Base-by-base conservation (phyloP, 2,113 vertebrate species). In the Diadophis punctatus region DNA sequence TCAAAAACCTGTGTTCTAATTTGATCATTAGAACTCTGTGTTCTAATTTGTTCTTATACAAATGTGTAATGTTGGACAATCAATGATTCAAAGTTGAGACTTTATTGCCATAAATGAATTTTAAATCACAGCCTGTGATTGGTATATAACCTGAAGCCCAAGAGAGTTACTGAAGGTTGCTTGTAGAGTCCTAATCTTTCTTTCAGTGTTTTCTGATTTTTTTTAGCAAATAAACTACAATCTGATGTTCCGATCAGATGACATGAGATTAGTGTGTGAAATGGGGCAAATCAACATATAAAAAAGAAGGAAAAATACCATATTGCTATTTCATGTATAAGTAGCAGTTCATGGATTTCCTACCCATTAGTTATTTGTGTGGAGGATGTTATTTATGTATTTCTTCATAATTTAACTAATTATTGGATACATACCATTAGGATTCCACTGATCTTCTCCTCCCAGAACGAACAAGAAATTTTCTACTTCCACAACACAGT, bases 401-500 rank as follows among this genome's bases (percentile, higher is more conserved):
- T 89, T 46, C 86, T 95, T 88, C 91, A 68, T 93, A 96, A 48
- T 97, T 88, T 8, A 22, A 93, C 91, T 92, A 39, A 86, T 90
- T 91, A 63, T 92, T 88, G 12, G 56, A 0, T 95, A 97, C 93
- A 34, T 96, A 99, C 99, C 99, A 39, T 99, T 99, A 39, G 99
- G 99, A 96, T 99, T 99, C 99, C 99, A 99, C 52, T 99, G 99
- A 97, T 99, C 99, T 97, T 99, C 99, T 98, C 99, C 99, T 49
- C 99, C 99, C 74, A 99, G 94, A 93, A 99, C 98, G 8, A 99
- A 98, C 95, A 99, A 97, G 96, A 99, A 99, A 97, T 99, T 99
- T 96, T 99, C 99, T 94, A 99, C 99, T 97, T 99, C 99, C 92
- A 99, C 99, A 2, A 99, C 98, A 86, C 99, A 99, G 97, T 99